Conservation (phyloP, 92 coral and sea anemone species). For the Phenganax subtilis region DNA sequence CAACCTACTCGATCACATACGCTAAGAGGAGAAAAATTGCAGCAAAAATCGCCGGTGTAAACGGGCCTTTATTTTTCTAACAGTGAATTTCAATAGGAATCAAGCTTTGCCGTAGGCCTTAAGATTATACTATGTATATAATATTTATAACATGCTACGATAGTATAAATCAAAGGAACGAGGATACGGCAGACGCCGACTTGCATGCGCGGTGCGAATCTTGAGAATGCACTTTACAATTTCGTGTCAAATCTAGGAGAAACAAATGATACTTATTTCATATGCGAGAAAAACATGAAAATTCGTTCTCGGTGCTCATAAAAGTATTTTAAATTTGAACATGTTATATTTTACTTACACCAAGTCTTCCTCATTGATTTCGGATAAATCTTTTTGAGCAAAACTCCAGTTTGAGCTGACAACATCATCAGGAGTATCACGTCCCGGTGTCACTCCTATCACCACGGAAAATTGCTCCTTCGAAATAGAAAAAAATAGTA, state of each 20-base stretch:
- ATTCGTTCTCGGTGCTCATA: neutral
- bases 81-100: too few species aligned
- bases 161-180: too few species aligned
- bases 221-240: neutral
- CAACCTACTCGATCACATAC: too few species aligned
- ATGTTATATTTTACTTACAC: conserved; percentile 13
- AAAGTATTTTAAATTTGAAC: neutral
- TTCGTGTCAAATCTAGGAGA: conserved; percentile 5
- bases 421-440: neutral
- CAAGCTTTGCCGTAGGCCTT: too few species aligned
- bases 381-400: conserved; percentile 32
- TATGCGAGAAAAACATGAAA: neutral
- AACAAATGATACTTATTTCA: neutral
- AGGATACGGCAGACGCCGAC: too few species aligned
- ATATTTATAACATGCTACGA: too few species aligned
- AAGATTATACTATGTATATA: too few species aligned
- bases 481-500: neutral
- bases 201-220: too few species aligned
- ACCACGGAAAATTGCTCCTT: conserved; percentile 14
- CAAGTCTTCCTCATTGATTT: conserved; percentile 11
- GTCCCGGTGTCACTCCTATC: conserved; percentile 9
- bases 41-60: too few species aligned
- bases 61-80: too few species aligned
- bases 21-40: too few species aligned
- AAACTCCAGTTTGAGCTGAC: conserved; percentile 38